Conservation (phyloP, 1,140 invertebrate genomes). For the Saccostrea cuccullata region DNA sequence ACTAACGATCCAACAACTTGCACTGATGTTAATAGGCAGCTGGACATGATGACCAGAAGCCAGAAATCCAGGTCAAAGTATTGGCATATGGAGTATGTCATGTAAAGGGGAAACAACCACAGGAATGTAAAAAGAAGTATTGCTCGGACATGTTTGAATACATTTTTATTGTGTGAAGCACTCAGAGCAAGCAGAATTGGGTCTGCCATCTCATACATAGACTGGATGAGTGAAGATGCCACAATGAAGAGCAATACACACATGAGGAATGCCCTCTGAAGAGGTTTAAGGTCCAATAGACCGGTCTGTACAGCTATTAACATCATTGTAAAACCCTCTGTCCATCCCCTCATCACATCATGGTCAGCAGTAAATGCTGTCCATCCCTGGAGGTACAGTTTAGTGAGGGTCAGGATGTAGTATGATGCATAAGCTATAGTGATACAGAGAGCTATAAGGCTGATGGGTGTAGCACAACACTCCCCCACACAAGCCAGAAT, state of each 20-base stretch:
- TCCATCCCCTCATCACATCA: conserved; percentile 80
- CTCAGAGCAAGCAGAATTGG: conserved; percentile 81
- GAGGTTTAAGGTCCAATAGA: conserved; percentile 80
- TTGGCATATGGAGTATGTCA: conserved; percentile 90
- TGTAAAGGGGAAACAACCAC: conserved; percentile 88
- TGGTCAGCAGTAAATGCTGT: conserved; percentile 66
- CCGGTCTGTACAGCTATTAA: conserved; percentile 82
- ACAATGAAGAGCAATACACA: conserved; percentile 82
- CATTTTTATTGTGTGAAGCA: conserved; percentile 80
- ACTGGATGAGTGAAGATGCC: conserved; percentile 81
- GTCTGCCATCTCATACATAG: conserved; percentile 82
- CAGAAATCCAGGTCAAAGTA: conserved; percentile 94
- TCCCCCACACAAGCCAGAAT: conserved; percentile 76
- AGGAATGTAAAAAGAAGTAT: conserved; percentile 90
- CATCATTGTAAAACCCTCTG: conserved; percentile 82
- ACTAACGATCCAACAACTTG: conserved; percentile 81
- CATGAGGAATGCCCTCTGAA: conserved; percentile 81
- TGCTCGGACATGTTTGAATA: conserved; percentile 90
- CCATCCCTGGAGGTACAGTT: conserved; percentile 77
- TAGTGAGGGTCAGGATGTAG: conserved; percentile 75
- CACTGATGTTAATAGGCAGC: conserved; percentile 86
- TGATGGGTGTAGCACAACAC: conserved; percentile 79
- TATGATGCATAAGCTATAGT: conserved; percentile 79
- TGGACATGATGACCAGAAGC: conserved; percentile 88
- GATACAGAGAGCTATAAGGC: conserved; percentile 79